These are phyloP conservation scores for Zaprionus gabonicus DNA, from an alignment of 1,140 invertebrate species.

Conservation along the genomic window DNA sequence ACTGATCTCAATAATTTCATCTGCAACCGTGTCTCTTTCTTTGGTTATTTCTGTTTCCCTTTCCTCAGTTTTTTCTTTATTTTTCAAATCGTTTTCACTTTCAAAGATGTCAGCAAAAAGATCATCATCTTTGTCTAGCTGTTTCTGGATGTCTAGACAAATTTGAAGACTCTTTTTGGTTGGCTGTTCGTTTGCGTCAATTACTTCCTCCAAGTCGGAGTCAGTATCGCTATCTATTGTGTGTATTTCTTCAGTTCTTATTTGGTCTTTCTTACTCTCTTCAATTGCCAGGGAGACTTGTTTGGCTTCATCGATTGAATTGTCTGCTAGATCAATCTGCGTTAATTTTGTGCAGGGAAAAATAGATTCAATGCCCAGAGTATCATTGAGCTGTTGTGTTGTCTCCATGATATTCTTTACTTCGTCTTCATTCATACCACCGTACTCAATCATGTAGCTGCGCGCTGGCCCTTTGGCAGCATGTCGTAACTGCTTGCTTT, in stretches of 20 bases:
- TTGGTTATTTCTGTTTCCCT: slow-evolving; percentile 35
- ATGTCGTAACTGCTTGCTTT: slow-evolving; percentile 72
- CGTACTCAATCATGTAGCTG: slow-evolving; percentile 90
- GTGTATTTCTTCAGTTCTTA: slow-evolving; percentile 10
- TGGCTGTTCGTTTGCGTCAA: slow-evolving; percentile 8
- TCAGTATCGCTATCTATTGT: slow-evolving; percentile 45
- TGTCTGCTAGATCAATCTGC: slow-evolving; percentile 15
- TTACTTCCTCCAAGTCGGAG: slow-evolving; percentile 43
- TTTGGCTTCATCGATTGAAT: slow-evolving; percentile 55
- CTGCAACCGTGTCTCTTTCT: slow-evolving; percentile 1
- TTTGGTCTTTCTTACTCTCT: slow-evolving; percentile 39
- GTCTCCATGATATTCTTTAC: slow-evolving; percentile 85
- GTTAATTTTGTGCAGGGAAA: slow-evolving; percentile 14
- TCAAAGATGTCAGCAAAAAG: slow-evolving; percentile 89
- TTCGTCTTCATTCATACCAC: slow-evolving; percentile 89
- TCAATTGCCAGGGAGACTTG: slow-evolving; percentile 45
- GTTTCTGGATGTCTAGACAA: slow-evolving; percentile 71
- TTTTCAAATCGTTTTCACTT: slow-evolving; percentile 28
- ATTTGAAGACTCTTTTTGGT: slow-evolving; percentile 72
- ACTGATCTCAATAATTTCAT: not conserved
- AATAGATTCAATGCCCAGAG: slow-evolving; percentile 40
- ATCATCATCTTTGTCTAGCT: slow-evolving; percentile 86
- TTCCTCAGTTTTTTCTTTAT: not conserved
- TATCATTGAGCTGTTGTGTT: slow-evolving; percentile 70
- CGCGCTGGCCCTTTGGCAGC: slow-evolving; percentile 85